Base-by-base conservation (phyloP, 1,140 invertebrate species). In the Orius laevigatus region DNA sequence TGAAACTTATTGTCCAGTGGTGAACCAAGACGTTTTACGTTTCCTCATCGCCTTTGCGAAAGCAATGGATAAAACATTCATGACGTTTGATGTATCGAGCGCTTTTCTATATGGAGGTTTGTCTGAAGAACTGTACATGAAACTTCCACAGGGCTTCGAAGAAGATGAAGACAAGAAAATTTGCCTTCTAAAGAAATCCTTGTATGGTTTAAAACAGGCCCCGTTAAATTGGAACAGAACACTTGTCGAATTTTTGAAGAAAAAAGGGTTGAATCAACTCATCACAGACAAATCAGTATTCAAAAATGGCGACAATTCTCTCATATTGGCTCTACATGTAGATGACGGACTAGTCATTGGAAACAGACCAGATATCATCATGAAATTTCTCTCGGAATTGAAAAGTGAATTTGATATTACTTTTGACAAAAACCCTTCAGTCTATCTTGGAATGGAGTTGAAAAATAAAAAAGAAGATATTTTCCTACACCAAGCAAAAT, bases 201-300 rank as follows among this genome's bases (percentile, higher is more conserved):
- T 67, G 1, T 66, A 67, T 60, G 65, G 64, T 0, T 53, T 66
- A 18, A 66, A 65, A 56, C 60, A 66, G 51, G 56, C 58, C 0
- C 56, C 55, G 2, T 45, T 57, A 43, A 40, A 40, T 34, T 66
- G 60, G 63, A 45, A 61, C 33, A n/a, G 43, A 39, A 35, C 19
- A 44, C 45, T 51, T 14, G 11, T 14, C 2, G 38, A 45, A 3
- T 34, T 32, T 45, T 43, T 50, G 42, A 11, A 6, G 3, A 11
- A 34, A n/a, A 11, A 33, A 14, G 41, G 41, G 14, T 44, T 44
- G 5, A 50, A 36, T 19, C 18, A 20, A 25, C 41, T 14, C 3
- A 2, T 49, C n/a, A n/a, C n/a, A n/a, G n/a, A n/a, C n/a, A n/a
- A n/a, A n/a, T n/a, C n/a, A n/a, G n/a, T n/a, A n/a, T n/a, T n/a